Evolutionary conservation across 2,797 vertebrate species (phyloP).

Genomic region (Danio kyathit): DNA sequence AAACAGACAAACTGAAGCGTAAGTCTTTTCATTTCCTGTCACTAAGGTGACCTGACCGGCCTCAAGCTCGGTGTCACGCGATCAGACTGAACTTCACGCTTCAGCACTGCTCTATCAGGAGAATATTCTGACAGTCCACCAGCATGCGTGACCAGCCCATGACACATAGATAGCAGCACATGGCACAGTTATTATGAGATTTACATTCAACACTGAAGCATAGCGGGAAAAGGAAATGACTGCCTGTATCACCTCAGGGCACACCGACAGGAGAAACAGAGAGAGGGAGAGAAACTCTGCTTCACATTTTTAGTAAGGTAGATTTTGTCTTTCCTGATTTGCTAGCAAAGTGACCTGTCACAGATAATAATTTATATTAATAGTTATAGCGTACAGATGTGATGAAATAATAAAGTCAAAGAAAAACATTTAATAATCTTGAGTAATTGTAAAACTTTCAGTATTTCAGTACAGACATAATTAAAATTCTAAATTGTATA

Average conservation of each 20-base stretch:
- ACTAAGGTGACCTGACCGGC: conserved; percentile 5
- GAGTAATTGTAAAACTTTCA: too few species aligned
- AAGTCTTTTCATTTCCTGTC: conserved; percentile 26
- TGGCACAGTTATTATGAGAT: conserved; percentile 18
- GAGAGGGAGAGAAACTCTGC: neutral
- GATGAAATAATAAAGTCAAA: too few species aligned
- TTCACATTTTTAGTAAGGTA: neutral
- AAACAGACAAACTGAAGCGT: neutral
- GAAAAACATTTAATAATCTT: too few species aligned
- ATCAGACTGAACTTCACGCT: neutral
- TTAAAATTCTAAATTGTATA: too few species aligned
- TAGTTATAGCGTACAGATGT: too few species aligned
- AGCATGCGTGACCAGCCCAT: conserved; percentile 9
- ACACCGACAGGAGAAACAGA: neutral
- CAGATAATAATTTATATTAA: too few species aligned
- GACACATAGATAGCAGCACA: conserved; percentile 19
- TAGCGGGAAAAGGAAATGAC: conserved; percentile 17
- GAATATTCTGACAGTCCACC: conserved; percentile 28
- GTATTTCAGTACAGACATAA: too few species aligned
- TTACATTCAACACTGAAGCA: conserved; percentile 23
- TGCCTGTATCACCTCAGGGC: neutral
- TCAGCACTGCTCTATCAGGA: conserved; percentile 4
- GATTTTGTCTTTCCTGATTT: neutral
- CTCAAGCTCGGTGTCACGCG: neutral
- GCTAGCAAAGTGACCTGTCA: neutral